Evolutionary conservation across 2,113 vertebrate species (phyloP), one percentile per base, ranked within the genome.

Genomic region (Orthonyx spaldingii): DNA sequence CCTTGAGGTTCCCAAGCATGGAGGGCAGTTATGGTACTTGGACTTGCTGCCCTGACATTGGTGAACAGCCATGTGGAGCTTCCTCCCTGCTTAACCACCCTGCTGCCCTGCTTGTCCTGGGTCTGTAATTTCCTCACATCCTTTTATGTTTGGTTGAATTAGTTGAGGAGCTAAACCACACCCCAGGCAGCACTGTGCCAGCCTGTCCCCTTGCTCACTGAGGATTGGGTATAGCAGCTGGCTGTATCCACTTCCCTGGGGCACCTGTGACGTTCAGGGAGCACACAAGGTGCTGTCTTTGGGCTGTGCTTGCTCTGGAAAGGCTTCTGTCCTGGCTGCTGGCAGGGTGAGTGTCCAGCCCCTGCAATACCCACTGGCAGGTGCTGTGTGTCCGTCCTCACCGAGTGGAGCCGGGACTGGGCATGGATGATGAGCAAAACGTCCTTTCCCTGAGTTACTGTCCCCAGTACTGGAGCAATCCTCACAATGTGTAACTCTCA

Each of bases 341-440:
- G 61, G 39, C 80, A 76, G 37, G 4, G 8, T 6, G 10, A 21
- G 41, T 84, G 59, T 56, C 49, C 61, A 47, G 53, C 13, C 7
- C 26, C 32, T 61, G 61, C 55, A 50, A 5, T 47, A 9, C 32
- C 57, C 16, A 6, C 50, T 70, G 49, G 16, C 66, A 56, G 37
- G 52, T 68, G 49, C 79, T 74, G 47, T 0, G 2, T 50, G 72
- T 89, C 80, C 3, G 3, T 72, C 53, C 68, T 57, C 41, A 4
- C 57, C 2, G 1, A 20, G 76, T 65, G 57, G 0, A 63, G 59
- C n/a, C 68, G 68, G 32, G 42, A 56, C 32, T 10, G 61, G 57
- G 15, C 16, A 35, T 0, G 0, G n/a, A 13, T 61, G 69, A 71
- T 0, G 3, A 66, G 24, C 39, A 70, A 50, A 86, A 46, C 0